A percentile compares a stretch with the other conserved stretches of the same genome.
Conservation (phyloP, 2,113 vertebrate genomes). For the Xiphorhynchus elegans region DNA sequence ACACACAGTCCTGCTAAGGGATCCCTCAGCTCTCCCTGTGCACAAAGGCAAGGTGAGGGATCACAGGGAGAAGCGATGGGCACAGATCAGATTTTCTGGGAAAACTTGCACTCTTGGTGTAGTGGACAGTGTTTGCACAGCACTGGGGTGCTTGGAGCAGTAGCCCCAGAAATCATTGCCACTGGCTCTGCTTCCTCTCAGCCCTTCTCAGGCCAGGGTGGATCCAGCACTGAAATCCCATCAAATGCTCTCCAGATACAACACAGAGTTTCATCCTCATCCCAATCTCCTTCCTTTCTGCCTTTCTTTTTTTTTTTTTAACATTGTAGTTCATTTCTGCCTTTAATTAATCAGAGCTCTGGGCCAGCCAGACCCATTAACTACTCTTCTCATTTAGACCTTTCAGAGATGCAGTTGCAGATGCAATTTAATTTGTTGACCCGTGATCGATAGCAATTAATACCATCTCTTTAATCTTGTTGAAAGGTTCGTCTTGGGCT, state of each 20-base stretch:
- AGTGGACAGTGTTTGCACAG: neutral
- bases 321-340: slow-evolving; percentile 70
- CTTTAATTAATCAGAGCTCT: slow-evolving; percentile 89
- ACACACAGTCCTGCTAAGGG: accelerated
- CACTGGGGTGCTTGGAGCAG: neutral
- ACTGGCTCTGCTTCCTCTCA: accelerated
- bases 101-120: neutral
- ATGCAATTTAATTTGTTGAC: slow-evolving; percentile 95
- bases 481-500: slow-evolving; percentile 84
- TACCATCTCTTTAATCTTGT: slow-evolving; percentile 90
- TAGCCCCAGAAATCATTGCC: neutral
- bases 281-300: neutral
- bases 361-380: slow-evolving; percentile 84
- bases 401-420: slow-evolving; percentile 80
- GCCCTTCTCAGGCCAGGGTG: neutral
- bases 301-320: neutral
- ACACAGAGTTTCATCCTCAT: slow-evolving; percentile 10
- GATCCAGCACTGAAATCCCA: neutral
- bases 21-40: neutral
- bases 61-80: accelerated
- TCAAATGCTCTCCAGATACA: neutral
- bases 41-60: neutral
- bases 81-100: accelerated
- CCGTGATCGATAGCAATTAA: slow-evolving; percentile 96
- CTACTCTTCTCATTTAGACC: slow-evolving; percentile 84